A percentile compares a stretch with the other conserved stretches of the same genome.
Evolutionary conservation across 2,888 invertebrate genomes (phyloP).

Genomic region (Scrobipalpa atriplicella): DNA sequence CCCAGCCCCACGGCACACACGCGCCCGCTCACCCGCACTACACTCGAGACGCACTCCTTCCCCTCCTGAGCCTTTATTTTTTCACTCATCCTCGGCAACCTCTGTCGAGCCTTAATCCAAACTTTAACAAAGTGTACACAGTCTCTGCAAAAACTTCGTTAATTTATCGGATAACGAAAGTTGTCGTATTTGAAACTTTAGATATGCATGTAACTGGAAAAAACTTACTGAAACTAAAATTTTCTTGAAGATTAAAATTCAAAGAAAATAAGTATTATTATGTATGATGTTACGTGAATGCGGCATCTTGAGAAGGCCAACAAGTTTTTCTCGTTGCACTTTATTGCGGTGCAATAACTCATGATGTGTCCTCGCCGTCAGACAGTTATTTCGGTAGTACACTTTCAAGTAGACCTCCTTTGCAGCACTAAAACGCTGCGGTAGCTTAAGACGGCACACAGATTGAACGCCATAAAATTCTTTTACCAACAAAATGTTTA

Average conservation of each 20-base stretch:
- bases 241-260: too few relatives aligned
- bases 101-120: conserved; percentile 46
- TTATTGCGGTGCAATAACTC: conserved; percentile 28
- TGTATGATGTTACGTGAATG: neutral
- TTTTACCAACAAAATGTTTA: neutral
- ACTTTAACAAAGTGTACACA: conserved; percentile 47
- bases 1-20: conserved; percentile 51
- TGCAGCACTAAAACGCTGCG: neutral
- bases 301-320: conserved; percentile 11
- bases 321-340: conserved; percentile 17
- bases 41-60: conserved; percentile 51
- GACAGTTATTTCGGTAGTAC: conserved; percentile 21
- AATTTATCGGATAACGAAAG: conserved; percentile 42
- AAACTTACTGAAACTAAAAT: too few relatives aligned
- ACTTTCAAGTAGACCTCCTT: conserved; percentile 15
- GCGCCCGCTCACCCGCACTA: conserved; percentile 37
- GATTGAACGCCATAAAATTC: neutral
- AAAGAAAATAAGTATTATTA: neutral
- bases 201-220: too few relatives aligned
- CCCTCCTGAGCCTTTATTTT: conserved; percentile 56
- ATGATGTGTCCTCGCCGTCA: conserved; percentile 22
- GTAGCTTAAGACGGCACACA: neutral
- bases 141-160: conserved; percentile 38
- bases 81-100: conserved; percentile 48
- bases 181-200: conserved; percentile 25